Base-by-base conservation (phyloP, 2,113 vertebrate species). In the Salminus brasiliensis region DNA sequence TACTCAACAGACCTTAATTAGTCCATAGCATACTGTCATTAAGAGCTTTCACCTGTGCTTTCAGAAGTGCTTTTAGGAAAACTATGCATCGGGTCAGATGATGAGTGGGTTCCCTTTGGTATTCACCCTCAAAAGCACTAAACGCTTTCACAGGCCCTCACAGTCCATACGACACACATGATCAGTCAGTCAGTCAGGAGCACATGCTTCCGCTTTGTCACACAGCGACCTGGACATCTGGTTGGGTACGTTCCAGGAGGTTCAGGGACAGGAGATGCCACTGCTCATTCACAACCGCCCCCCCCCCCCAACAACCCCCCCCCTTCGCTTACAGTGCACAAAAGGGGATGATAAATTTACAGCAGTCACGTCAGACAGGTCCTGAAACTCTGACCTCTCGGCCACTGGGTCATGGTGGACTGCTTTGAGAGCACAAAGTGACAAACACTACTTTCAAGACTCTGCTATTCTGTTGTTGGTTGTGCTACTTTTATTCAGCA, bases 371-470 rank as follows among this genome's bases (percentile, higher is more conserved):
- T 65, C 83, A 89, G 76, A 68, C 80, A 83, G 79, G 80, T 87
- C 86, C 82, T 81, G 88, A 82, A 74, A 62, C 83, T 76, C 84
- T 89, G 91, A 92, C 91, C 87, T 87, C 21, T 52, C 52, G 82
- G 85, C 88, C 87, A 83, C 60, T 67, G 47, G 82, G 87, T 88
- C 86, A 81, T 71, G 68, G 80, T 76, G 70, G 74, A 82, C 75
- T 83, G 75, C 85, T 85, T 84, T 84, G 86, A 89, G 85, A 85
- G 52, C 85, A 83, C 82, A 87, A 79, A 87, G 30, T 9, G 3
- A 63, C 15, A 32, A 34, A 63, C 16, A 21, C 16, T 53, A 1
- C 6, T n/a, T n/a, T 1, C 0, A 8, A 2, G 6, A n/a, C 21
- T 8, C 23, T 23, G 23, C 23, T 47, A 47, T 16, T 12, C 45